Percentiles rank a stretch among this genome's conserved stretches.
phyloP scores from a whole-genome alignment of 2,797 vertebrate genomes.

The Rhabdomys pumilio region DNA sequence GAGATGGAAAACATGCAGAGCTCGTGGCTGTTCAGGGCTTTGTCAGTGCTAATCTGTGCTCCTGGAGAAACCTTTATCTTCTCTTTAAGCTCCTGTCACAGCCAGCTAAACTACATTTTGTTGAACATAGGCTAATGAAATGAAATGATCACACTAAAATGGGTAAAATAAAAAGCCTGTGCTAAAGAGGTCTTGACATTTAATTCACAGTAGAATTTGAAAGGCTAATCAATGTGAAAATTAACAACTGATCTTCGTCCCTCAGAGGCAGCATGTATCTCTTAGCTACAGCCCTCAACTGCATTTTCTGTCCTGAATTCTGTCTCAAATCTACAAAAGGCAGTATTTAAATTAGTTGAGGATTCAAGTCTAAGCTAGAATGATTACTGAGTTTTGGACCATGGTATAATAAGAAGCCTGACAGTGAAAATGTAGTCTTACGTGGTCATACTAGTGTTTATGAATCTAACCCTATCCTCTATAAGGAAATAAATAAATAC shows the following conservation, averaged over 20 bases:
- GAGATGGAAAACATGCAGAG: slow-evolving; percentile 65
- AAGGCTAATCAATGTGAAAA: slow-evolving; percentile 43
- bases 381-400: not conserved
- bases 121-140: slow-evolving; percentile 49
- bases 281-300: accelerated
- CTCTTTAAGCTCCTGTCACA: slow-evolving; percentile 58
- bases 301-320: not conserved
- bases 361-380: not conserved
- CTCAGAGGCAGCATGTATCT: not conserved
- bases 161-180: not conserved
- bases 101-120: not conserved
- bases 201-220: slow-evolving; percentile 21
- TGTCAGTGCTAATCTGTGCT: slow-evolving; percentile 59
- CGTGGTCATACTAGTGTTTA: not conserved
- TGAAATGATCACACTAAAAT: not conserved
- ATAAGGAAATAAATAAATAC: not conserved
- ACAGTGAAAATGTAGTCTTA: slow-evolving; percentile 10
- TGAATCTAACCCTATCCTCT: not conserved
- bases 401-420: not conserved
- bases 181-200: not conserved
- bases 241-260: not conserved
- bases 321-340: slow-evolving; percentile 50
- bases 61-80: slow-evolving; percentile 59
- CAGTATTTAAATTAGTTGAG: not conserved
- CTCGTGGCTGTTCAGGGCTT: slow-evolving; percentile 17